phyloP scores from a whole-genome alignment of 2,888 invertebrate species.

The Gastrophysa polygoni region DNA sequence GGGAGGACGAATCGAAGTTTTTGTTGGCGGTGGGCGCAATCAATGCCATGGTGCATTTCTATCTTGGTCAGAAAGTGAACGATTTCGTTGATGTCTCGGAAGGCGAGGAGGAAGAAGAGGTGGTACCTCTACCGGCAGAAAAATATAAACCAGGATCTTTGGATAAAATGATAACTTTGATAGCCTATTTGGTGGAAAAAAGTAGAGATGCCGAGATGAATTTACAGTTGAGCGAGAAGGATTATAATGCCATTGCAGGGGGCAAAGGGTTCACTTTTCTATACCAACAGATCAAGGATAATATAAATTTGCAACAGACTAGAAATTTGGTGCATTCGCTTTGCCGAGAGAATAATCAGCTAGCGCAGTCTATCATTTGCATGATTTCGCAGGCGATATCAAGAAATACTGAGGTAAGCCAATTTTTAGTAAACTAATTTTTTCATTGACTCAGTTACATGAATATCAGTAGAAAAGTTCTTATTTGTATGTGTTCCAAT shows the following conservation, averaged over 20 bases:
- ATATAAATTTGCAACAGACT: constrained; percentile 90
- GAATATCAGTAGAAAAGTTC: no score
- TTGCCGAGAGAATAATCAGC: constrained; percentile 87
- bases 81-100: constrained; percentile 76
- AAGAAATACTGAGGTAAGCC: constrained; percentile 82
- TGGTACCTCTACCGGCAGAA: constrained; percentile 68
- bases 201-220: constrained; percentile 79
- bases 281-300: constrained; percentile 93
- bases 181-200: constrained; percentile 86
- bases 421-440: no score
- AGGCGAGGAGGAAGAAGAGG: constrained; percentile 66
- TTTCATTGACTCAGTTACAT: no score
- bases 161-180: constrained; percentile 94
- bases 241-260: constrained; percentile 82
- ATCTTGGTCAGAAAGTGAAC: constrained; percentile 81
- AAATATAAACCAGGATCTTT: constrained; percentile 89
- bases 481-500: no score
- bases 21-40: constrained; percentile 86
- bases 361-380: constrained; percentile 86
- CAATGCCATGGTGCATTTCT: constrained; percentile 89
- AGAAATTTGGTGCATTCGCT: constrained; percentile 89
- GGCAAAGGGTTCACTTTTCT: constrained; percentile 94
- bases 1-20: constrained; percentile 90
- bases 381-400: constrained; percentile 92
- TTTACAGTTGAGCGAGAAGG: constrained; percentile 76